Evolutionary conservation across 2,888 invertebrate genomes (phyloP), one percentile per base, ranked within the genome.

Genomic region (Agrypnus murinus): DNA sequence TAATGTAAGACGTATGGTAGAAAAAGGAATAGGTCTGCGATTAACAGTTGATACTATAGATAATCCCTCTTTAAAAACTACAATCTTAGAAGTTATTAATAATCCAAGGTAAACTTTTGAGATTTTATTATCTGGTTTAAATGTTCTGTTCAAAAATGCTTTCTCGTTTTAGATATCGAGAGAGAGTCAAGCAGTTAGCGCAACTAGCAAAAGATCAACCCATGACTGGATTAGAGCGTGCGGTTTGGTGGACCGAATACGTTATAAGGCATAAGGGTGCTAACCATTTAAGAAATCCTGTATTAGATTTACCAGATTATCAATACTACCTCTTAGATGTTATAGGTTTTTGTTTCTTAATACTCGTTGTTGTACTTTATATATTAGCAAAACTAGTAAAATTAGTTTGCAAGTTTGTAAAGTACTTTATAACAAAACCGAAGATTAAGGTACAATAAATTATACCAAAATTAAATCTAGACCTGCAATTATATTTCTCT

Each of bases 231-330:
- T 50, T 64, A 19, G 64, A 64, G 9, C 15, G 25, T 25, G 64
- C 64, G 1, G 53, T 64, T 25, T 64, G 64, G 64, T 64, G 64
- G 64, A 64, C 50, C 9, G 64, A 64, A 50, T 64, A 64, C 12
- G 64, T 64, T 10, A 12, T 64, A 3, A 32, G 64, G 17, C 50
- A 53, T 10, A 64, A 40, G 7, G 53, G 50, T 31, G 53, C 64
- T 2, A 14, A 10, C 3, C 64, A 64, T 19, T 53, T 64, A 2
- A 50, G 53, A 64, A 53, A 15, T 40, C 38, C 45, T 7, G 19
- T n/a, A 9, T 14, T 40, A 6, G 38, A 50, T 31, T 9, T 64
- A 8, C 50, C 64, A 10, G 2, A 8, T 2, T 50, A 50, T 53
- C 64, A 64, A 25, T 50, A 64, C 40, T 64, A 38, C 12, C 25